Evolutionary conservation across 2,888 invertebrate genomes (phyloP), one percentile per base, ranked within the genome.

Genomic region (Pherbina coryleti): DNA sequence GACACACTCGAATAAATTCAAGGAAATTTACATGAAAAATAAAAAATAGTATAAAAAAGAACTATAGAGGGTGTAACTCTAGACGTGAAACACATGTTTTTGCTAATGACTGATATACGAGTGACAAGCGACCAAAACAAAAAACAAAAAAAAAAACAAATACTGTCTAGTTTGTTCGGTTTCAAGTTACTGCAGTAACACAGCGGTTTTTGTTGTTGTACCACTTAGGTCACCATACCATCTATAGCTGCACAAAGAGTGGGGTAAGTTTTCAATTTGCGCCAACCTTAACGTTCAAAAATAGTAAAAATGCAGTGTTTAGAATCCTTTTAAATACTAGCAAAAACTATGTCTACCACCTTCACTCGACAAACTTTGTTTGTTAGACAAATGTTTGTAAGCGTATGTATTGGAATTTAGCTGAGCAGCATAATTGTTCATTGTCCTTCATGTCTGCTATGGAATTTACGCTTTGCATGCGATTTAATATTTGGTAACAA

Each of bases 11-110:
- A 73, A 76, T 51, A 73, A 76, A 78, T 78, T 69, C 57, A 60
- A 34, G 72, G 72, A 72, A 60, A 60, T 25, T 25, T 37, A 60
- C 28, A 60, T 17, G 25, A 28, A 69, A 22, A 37, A 55, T 67
- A 55, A 55, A 60, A 53, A 55, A 9, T 28, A 70, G 28, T 9
- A 71, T 17, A 71, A 25, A 57, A 11, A 67, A 67, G 8, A 5
- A 51, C 14, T 69, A 44, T 17, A 22, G 22, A 71, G 78, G 71
- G 71, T 80, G 86, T 85, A 86, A 86, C 78, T 75, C 76, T 83
- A 85, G 80, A 79, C 81, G 71, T 64, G 74, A 69, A 73, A 78
- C 80, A 80, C 78, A 76, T 80, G 78, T 78, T 79, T 53, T 69
- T 53, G 37, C 66, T 75, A 51, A 77, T 53, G 76, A 37, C 77